Evolutionary conservation across 2,113 vertebrate species (phyloP), one percentile per base, ranked within the genome.

Genomic region (Spermophilus dauricus): DNA sequence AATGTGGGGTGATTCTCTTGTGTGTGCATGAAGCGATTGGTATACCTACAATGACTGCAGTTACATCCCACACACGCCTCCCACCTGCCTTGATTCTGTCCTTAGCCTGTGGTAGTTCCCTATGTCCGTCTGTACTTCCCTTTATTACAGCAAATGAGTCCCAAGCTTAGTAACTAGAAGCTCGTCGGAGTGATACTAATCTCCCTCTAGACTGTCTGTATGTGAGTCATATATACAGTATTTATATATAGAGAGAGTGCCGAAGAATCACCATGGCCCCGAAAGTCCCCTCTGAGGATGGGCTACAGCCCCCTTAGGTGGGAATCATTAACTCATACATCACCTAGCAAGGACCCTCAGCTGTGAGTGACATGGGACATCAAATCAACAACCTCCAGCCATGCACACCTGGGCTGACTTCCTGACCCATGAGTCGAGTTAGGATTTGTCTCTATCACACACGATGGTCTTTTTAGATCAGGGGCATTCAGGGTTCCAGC

Each of bases 171-270:
- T 98, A 96, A 96, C 96, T 97, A 98, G 95, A 94, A 14, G 96
- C 95, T 98, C 96, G 48, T 94, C 96, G 92, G 96, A 98, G 97
- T 97, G 95, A 96, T 97, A 98, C 97, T 98, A 98, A 97, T 98
- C 97, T 98, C 98, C 97, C 97, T 98, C 95, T 98, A 96, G 91
- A 98, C 98, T 98, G 98, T 98, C 98, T 98, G 97, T 99, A 98
- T 98, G 99, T 98, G 98, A 98, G 97, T 97, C 97, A 97, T 98
- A 98, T 99, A 99, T 99, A 99, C 98, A 98, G 98, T 98, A 99
- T 99, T 98, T 99, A 99, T 98, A 99, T 98, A 99, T 78, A 99
- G 98, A 99, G 99, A 99, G 99, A 99, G 61, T 84, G 88, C 86
- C 89, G 78, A 98, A 82, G 98, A 98, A 95, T 77, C 92, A 84